These are phyloP conservation scores for Galagoides demidoff DNA, from an alignment of 2,797 vertebrate species.

Conservation along the genomic window DNA sequence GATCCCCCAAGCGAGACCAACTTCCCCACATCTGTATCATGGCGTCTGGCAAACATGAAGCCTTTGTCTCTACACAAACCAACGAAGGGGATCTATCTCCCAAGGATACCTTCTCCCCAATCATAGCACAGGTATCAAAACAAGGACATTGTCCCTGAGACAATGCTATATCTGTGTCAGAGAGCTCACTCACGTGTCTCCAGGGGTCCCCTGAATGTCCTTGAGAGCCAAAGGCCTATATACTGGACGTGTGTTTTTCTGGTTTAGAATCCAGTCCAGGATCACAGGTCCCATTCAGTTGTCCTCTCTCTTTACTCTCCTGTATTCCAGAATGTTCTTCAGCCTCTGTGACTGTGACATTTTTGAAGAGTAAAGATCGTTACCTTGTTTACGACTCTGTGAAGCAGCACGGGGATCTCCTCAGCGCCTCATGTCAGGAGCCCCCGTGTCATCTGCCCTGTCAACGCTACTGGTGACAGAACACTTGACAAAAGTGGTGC, in stretches of 20 bases:
- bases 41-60: accelerated
- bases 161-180: background rate
- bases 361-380: background rate
- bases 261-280: background rate
- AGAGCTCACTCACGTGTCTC: background rate
- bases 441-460: background rate
- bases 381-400: background rate
- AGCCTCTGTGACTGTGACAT: background rate
- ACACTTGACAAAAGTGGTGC: background rate
- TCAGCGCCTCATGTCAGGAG: background rate
- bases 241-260: background rate
- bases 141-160: too few relatives aligned
- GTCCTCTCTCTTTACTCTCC: background rate
- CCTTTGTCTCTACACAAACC: too few relatives aligned
- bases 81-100: background rate
- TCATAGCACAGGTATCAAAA: too few relatives aligned
- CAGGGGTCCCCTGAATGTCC: background rate
- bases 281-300: background rate
- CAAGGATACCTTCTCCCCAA: background rate
- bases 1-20: background rate
- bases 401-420: background rate
- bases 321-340: background rate
- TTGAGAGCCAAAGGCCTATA: background rate
- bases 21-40: background rate
- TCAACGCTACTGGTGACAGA: background rate